phyloP scores from a whole-genome alignment of 2,113 vertebrate genomes.

The Proteles cristata region DNA sequence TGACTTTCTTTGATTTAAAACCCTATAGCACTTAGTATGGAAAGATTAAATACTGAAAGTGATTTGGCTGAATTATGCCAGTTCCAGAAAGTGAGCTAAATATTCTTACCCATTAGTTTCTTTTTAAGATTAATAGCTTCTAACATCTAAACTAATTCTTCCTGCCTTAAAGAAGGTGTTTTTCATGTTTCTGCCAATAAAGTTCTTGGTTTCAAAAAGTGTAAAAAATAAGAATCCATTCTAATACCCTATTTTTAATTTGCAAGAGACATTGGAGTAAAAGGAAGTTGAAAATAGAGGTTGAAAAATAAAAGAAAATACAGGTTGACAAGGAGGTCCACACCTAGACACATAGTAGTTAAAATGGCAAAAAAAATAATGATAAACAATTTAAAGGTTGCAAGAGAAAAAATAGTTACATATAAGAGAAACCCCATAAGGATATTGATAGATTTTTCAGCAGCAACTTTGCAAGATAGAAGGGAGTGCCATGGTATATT shows the following conservation, averaged over 20 bases:
- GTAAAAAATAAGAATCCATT: constrained; percentile 5
- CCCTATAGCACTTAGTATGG: neutral
- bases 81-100: constrained; percentile 39
- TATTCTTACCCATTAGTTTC: constrained; percentile 3
- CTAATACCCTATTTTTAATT: neutral
- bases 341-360: neutral
- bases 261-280: neutral
- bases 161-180: neutral
- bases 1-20: constrained; percentile 2
- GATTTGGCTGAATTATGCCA: constrained; percentile 33
- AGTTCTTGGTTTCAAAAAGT: constrained; percentile 32
- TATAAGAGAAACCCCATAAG: neutral
- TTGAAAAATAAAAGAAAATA: neutral
- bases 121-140: constrained; percentile 40
- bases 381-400: neutral
- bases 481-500: neutral
- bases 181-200: constrained; percentile 31
- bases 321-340: neutral
- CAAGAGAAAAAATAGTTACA: neutral
- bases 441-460: neutral
- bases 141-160: constrained; percentile 17
- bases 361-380: neutral
- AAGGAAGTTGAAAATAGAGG: constrained; percentile 28
- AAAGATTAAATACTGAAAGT: constrained; percentile 5
- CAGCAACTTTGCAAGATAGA: neutral